These are phyloP conservation scores for Amphiprion ocellaris DNA, from an alignment of 2,113 vertebrate genomes.

Conservation along the genomic window DNA sequence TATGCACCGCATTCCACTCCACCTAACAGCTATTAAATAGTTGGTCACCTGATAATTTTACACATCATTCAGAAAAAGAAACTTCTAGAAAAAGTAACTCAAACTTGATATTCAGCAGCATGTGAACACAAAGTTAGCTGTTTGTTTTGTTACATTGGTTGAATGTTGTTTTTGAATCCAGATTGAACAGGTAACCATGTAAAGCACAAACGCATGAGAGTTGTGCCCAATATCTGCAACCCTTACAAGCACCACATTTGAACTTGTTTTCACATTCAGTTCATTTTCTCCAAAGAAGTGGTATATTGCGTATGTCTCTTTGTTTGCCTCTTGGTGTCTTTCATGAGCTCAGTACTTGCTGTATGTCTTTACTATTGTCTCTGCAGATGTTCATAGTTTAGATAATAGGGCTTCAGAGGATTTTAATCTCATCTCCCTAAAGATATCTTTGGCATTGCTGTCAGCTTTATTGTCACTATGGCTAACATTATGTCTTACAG, in stretches of 20 bases:
- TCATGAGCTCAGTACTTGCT: not conserved
- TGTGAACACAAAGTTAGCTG: not conserved
- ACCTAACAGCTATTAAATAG: not conserved
- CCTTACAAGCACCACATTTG: constrained; percentile 4
- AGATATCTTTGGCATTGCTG: too few relatives aligned
- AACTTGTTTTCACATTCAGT: not conserved
- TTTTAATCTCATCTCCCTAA: too few relatives aligned
- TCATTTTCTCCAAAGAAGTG: constrained; percentile 7
- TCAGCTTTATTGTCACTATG: not conserved
- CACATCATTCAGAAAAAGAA: too few relatives aligned
- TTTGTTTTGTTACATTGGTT: not conserved
- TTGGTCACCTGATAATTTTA: too few relatives aligned
- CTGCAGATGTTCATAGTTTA: too few relatives aligned
- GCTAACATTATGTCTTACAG: not conserved
- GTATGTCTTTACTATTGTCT: too few relatives aligned
- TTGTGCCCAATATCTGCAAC: constrained; percentile 1
- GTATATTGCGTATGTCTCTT: constrained; percentile 1
- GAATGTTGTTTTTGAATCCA: not conserved
- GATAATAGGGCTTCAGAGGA: too few relatives aligned
- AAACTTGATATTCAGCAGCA: not conserved
- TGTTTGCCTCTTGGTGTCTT: not conserved
- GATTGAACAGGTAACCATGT: not conserved
- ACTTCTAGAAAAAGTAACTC: too few relatives aligned
- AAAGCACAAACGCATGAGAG: not conserved
- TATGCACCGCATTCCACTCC: not conserved